These are phyloP conservation scores for Cercopithecus mona DNA, from an alignment of 2,113 vertebrate species.

Conservation along the genomic window DNA sequence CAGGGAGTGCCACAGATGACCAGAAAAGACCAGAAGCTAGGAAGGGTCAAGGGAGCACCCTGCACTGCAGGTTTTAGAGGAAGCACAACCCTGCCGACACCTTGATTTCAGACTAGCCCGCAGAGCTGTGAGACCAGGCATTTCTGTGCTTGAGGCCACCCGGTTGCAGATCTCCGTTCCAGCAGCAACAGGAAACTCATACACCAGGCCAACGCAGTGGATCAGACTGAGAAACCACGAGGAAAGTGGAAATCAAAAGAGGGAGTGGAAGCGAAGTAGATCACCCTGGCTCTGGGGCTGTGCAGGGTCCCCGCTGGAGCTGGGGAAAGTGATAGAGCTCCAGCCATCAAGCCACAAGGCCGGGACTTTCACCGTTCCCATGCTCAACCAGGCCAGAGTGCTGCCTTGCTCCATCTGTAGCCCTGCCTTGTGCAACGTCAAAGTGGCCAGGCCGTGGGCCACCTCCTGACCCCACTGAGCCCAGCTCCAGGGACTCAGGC, in stretches of 20 bases:
- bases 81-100: neutral
- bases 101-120: neutral
- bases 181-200: neutral
- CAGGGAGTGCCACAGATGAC: too few relatives aligned
- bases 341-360: fast-evolving
- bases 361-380: fast-evolving
- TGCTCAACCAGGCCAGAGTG: neutral
- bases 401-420: neutral
- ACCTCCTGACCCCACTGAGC: neutral
- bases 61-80: neutral
- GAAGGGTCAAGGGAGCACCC: too few relatives aligned
- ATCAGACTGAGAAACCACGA: neutral
- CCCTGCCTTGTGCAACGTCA: neutral
- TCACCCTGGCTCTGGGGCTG: neutral
- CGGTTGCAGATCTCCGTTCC: neutral
- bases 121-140: too few relatives aligned
- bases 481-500: neutral
- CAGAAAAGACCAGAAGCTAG: neutral
- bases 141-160: neutral
- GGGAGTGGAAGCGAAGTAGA: fast-evolving
- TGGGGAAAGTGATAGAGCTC: too few relatives aligned
- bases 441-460: fast-evolving
- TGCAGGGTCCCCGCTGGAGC: neutral
- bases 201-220: too few relatives aligned
- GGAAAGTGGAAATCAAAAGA: neutral